Percentiles rank a stretch among this genome's conserved stretches.
Evolutionary conservation across 2,888 invertebrate genomes (phyloP).

Genomic region (Epinotia ramella): DNA sequence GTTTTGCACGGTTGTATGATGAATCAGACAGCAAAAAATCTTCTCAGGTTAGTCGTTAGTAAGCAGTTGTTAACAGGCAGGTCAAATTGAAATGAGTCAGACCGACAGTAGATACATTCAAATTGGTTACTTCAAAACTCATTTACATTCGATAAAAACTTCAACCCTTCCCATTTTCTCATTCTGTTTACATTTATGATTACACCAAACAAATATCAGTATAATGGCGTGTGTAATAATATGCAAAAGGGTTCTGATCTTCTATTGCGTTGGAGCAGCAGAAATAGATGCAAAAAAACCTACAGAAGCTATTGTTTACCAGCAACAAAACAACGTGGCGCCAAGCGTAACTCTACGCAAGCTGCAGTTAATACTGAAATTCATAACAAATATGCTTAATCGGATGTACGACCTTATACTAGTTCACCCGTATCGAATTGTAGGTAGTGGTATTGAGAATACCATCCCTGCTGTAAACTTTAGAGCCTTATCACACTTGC

Average conservation of each 20-base stretch:
- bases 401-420: background rate
- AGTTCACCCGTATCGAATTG: background rate
- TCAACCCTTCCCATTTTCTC: no score
- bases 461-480: background rate
- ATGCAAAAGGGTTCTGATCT: no score
- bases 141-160: no score
- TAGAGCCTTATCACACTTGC: no score
- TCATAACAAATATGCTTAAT: background rate
- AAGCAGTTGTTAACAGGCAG: background rate
- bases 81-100: slow-evolving; percentile 15
- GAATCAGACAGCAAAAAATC: slow-evolving; percentile 18
- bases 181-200: no score
- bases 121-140: background rate
- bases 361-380: background rate
- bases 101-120: background rate
- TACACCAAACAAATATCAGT: no score
- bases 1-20: slow-evolving; percentile 3
- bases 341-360: background rate
- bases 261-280: background rate
- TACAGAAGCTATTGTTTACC: background rate
- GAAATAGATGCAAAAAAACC: background rate
- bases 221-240: no score
- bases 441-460: background rate
- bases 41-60: background rate
- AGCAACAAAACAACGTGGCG: background rate